Percentiles rank a stretch among this genome's conserved stretches.
phyloP scores from a whole-genome alignment of 2,113 vertebrate species.

The Trichechus manatus region DNA sequence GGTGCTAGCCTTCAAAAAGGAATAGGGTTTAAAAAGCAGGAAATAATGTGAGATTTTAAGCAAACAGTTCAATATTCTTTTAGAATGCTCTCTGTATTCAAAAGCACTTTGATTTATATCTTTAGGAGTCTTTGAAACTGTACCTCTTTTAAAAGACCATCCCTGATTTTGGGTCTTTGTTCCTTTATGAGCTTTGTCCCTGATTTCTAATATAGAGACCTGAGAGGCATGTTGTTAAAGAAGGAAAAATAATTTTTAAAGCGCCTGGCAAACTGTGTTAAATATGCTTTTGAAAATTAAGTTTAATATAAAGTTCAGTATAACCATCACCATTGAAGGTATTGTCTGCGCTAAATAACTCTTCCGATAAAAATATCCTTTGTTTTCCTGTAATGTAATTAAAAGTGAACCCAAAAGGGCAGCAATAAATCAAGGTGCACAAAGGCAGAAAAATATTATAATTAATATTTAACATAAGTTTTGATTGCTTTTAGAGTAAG shows the following conservation, averaged over 20 bases:
- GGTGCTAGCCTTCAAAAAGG: constrained; percentile 92
- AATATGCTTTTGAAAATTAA: constrained; percentile 92
- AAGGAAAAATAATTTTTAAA: constrained; percentile 88
- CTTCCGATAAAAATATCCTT: constrained; percentile 87
- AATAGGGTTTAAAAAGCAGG: constrained; percentile 92
- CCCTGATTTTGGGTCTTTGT: constrained; percentile 92
- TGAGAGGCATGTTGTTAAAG: constrained; percentile 90
- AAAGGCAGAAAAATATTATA: constrained; percentile 91
- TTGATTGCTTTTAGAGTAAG: constrained; percentile 91
- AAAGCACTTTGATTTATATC: constrained; percentile 92
- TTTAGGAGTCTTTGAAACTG: constrained; percentile 91
- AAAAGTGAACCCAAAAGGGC: constrained; percentile 90
- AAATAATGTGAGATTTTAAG: constrained; percentile 93
- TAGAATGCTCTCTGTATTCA: constrained; percentile 93
- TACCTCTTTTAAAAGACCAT: constrained; percentile 90
- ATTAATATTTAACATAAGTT: constrained; percentile 92
- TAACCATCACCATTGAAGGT: constrained; percentile 88
- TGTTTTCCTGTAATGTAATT: constrained; percentile 91
- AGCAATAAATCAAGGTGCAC: constrained; percentile 91
- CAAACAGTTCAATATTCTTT: constrained; percentile 94
- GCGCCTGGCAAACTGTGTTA: constrained; percentile 90
- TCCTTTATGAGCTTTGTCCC: constrained; percentile 92
- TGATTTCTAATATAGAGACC: constrained; percentile 90
- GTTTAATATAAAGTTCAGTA: constrained; percentile 90
- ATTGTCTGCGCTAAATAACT: constrained; percentile 91